Evolutionary conservation across 2,113 vertebrate genomes (phyloP), one percentile per base, ranked within the genome.

Genomic region (Prunella himalayana): DNA sequence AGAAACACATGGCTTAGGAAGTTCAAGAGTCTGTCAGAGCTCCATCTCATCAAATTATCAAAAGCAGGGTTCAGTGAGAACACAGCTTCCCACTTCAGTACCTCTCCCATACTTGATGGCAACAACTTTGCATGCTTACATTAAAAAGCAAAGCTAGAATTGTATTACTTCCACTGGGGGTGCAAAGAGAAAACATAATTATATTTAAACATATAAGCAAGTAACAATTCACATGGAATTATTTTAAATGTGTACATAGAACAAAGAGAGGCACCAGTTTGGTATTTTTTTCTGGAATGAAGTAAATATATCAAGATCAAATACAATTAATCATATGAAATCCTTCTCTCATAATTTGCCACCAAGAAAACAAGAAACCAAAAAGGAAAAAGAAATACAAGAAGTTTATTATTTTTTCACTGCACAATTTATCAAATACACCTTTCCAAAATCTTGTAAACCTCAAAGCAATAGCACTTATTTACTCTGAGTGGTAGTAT

Each of bases 1-100:
- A 44, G 60, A 61, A 68, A 64, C 13, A 57, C 0, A 0, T 4
- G 45, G 11, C 23, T 59, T n/a, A 21, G 63, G 15, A 20, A 31
- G 12, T 39, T 73, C 31, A 65, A 41, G 12, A 42, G 9, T 56
- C 56, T 64, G 7, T 13, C 28, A 60, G 64, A 82, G 20, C 11
- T 28, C 24, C 17, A n/a, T 6, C 10, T 56, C 24, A 59, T 3
- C 19, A 12, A 65, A 31, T 33, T 50, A 66, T 41, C 21, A 51
- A 60, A 73, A 31, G 1, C 13, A 13, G 3, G 15, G 41, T 16
- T 82, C 64, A 65, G 13, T 27, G 30, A 70, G 18, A 82, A 31
- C 42, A 56, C 9, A 51, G 13, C 14, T 88, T 66, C 31, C 37
- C 35, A 37, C 51, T 33, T 50, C 21, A 61, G 25, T 63, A 84